A percentile compares a stretch with the other conserved stretches of the same genome.
Evolutionary conservation across 2,797 vertebrate genomes (phyloP).

Genomic region (Rhadinocentrus ornatus): DNA sequence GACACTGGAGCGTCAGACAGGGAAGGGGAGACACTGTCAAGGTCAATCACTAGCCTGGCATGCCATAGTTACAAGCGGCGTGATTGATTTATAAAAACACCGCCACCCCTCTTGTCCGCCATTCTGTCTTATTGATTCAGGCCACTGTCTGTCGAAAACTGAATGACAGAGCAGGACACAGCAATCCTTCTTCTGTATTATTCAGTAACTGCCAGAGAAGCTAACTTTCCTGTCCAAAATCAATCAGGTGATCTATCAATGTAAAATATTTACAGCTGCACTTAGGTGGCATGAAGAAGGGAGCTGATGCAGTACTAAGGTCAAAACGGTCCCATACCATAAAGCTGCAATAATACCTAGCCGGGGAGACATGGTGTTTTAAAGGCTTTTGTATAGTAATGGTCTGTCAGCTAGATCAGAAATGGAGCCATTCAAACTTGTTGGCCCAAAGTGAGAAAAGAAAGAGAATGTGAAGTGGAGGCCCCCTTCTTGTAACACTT

Average conservation of each 20-base stretch:
- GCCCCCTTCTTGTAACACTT: conserved; percentile 24
- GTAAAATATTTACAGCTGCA: conserved; percentile 59
- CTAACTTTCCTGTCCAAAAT: conserved; percentile 49
- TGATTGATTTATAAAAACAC: conserved; percentile 75
- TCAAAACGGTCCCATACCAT: conserved; percentile 17
- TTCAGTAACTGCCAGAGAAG: conserved; percentile 50
- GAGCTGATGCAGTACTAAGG: conserved; percentile 22
- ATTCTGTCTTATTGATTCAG: conserved; percentile 75
- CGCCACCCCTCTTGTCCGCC: conserved; percentile 32
- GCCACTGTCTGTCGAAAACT: conserved; percentile 60
- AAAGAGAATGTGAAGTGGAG: conserved; percentile 48
- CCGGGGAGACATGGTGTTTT: conserved; percentile 24
- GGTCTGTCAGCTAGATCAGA: conserved; percentile 52
- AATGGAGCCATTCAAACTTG: conserved; percentile 48
- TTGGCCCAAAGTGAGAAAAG: conserved; percentile 43
- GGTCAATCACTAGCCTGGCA: conserved; percentile 73
- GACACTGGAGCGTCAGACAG: conserved; percentile 62
- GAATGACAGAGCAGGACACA: conserved; percentile 54
- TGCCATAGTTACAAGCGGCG: conserved; percentile 67
- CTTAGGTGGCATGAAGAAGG: conserved; percentile 27
- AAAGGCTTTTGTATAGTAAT: conserved; percentile 42
- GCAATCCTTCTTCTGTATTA: conserved; percentile 54
- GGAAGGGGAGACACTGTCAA: conserved; percentile 71
- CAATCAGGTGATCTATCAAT: conserved; percentile 42
- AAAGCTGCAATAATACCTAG: conserved; percentile 5